A percentile compares a stretch with the other conserved stretches of the same genome.
Conservation (phyloP, 2,113 vertebrate genomes). For the Eublepharis macularius region DNA sequence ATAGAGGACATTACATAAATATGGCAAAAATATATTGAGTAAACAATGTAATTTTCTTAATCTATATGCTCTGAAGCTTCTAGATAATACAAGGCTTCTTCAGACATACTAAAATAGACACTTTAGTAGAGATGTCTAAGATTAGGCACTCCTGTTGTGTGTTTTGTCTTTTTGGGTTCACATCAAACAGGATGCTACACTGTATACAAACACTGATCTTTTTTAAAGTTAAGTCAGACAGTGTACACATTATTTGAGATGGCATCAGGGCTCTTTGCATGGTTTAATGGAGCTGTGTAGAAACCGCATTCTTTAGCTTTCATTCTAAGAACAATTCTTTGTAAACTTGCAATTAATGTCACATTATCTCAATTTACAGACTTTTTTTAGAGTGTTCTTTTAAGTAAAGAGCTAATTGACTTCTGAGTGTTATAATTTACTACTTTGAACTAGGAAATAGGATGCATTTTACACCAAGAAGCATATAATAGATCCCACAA, state of each 20-base stretch:
- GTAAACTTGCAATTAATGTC: not conserved
- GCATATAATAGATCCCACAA: not conserved
- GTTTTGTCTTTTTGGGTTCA: not conserved
- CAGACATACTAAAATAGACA: not conserved
- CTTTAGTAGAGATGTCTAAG: not conserved
- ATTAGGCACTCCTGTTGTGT: not conserved
- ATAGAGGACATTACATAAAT: too few relatives aligned
- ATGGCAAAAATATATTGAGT: not conserved
- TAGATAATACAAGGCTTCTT: not conserved
- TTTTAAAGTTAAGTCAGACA: not conserved
- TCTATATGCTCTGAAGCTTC: not conserved
- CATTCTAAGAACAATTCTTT: not conserved
- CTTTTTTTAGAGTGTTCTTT: not conserved
- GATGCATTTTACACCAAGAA: not conserved
- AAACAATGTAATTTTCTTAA: not conserved
- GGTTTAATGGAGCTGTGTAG: not conserved
- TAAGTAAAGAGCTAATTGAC: not conserved
- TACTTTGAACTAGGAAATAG: not conserved
- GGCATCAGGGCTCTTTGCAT: not conserved
- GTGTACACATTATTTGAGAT: not conserved
- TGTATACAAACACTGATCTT: not conserved
- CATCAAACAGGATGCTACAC: not conserved
- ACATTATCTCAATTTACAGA: not conserved
- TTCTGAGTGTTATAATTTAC: not conserved
- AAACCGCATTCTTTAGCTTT: not conserved